These are phyloP conservation scores for Agraylea sexmaculata DNA, from an alignment of 1,140 invertebrate genomes.

Conservation along the genomic window DNA sequence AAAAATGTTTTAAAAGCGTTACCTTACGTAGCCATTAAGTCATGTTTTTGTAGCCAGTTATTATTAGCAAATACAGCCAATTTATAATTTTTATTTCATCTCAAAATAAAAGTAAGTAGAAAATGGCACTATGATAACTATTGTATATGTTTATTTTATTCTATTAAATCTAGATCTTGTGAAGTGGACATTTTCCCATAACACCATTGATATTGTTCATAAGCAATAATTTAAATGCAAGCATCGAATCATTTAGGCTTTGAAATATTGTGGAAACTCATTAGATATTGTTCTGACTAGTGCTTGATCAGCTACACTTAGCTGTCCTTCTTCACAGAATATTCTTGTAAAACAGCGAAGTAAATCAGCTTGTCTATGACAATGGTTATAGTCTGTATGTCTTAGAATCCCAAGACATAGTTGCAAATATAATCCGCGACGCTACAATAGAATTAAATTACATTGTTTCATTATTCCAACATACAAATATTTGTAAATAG, in stretches of 20 bases:
- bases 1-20: too few relatives aligned
- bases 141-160: too few relatives aligned
- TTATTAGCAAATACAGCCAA: too few relatives aligned
- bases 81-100: too few relatives aligned
- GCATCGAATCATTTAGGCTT: conserved; percentile 47
- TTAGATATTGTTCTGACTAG: conserved; percentile 67
- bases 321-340: conserved; percentile 65
- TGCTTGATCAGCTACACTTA: conserved; percentile 59
- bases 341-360: conserved; percentile 71
- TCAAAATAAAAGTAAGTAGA: too few relatives aligned
- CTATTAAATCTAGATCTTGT: too few relatives aligned
- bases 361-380: conserved; percentile 62
- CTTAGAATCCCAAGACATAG: conserved; percentile 63
- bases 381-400: conserved; percentile 65
- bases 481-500: background rate
- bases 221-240: too few relatives aligned
- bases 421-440: conserved; percentile 60
- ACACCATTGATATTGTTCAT: too few relatives aligned
- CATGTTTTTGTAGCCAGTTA: too few relatives aligned
- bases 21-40: too few relatives aligned
- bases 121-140: too few relatives aligned
- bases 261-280: conserved; percentile 74
- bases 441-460: conserved; percentile 34
- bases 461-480: background rate
- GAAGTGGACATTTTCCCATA: too few relatives aligned